Base-by-base conservation (phyloP, 2,797 vertebrate species). In the Lophius americanus region DNA sequence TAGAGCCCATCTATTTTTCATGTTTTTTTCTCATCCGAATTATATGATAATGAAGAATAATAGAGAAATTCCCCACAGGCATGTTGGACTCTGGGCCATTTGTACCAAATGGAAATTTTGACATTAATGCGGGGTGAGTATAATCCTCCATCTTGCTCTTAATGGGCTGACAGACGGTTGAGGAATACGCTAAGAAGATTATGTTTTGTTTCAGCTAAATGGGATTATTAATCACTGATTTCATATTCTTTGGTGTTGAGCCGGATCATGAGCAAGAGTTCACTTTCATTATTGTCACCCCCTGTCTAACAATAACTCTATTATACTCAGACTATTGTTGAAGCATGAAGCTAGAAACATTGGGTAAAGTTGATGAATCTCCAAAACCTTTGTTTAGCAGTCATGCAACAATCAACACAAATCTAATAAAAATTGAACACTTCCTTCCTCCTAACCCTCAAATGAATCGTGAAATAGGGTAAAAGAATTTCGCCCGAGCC, bases 181-280 rank as follows among this genome's bases (percentile, higher is more conserved):
- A 76, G 71, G 89, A 84, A 92, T 87, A 78, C 74, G 74, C 41
- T 85, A 89, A 92, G 59, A 84, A 84, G 89, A 92, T 93, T 94
- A 89, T 23, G 61, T 85, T 88, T 88, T 89, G 78, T 87, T 88
- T 89, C 74, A 89, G 82, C 63, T 81, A 83, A 84, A 89, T 86
- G 23, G 85, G 85, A 85, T 86, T 88, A 82, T 64, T 71, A 79
- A 76, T 43, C 76, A 51, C 51, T 65, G 64, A 82, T 67, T 86
- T 62, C 14, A 13, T 57, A 12, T 49, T 85, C 76, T 87, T 83
- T 82, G 65, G 60, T 76, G 55, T 70, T 74, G 38, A 60, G 33
- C 37, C 46, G 59, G 69, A 82, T 60, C 72, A 70, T 72, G 59
- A 76, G 52, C 73, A 72, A 14, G 82, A 75, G 74, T 88, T 85